These are phyloP conservation scores for Trididemnum miniatum DNA, from an alignment of 23 tunicate genomes.

Conservation along the genomic window DNA sequence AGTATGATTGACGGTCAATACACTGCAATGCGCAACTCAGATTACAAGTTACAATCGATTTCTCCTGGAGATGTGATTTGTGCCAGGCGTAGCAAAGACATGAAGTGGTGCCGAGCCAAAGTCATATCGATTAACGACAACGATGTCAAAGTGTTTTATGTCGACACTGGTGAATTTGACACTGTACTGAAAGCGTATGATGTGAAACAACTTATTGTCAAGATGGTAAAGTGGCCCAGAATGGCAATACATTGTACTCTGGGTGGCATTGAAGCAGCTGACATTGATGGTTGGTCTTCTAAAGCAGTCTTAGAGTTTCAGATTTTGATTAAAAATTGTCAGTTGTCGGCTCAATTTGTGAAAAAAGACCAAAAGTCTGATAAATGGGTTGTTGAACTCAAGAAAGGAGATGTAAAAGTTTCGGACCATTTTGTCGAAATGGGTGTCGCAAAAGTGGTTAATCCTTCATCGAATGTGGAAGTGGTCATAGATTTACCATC, in stretches of 20 bases:
- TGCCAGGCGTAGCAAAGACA: conserved; percentile 36
- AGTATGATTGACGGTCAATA: conserved; percentile 59
- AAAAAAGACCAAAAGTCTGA: conserved; percentile 10
- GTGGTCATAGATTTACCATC: background rate
- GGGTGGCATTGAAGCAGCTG: conserved; percentile 30
- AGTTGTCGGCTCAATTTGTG: conserved; percentile 16
- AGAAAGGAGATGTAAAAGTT: conserved; percentile 22
- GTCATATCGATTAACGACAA: conserved; percentile 16
- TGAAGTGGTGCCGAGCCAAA: conserved; percentile 64
- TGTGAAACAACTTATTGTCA: conserved; percentile 51
- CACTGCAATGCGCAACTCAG: conserved; percentile 69
- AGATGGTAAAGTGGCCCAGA: conserved; percentile 61
- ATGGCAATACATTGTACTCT: conserved; percentile 56
- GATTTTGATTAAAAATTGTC: background rate
- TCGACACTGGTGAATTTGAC: conserved; percentile 54
- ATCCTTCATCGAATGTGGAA: background rate
- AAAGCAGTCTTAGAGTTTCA: conserved; percentile 21
- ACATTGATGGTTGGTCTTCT: conserved; percentile 19
- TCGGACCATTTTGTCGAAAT: conserved; percentile 20
- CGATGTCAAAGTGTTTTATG: conserved; percentile 42
- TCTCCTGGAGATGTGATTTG: conserved; percentile 55
- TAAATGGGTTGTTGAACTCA: conserved; percentile 45
- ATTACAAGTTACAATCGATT: conserved; percentile 41
- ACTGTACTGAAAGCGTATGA: conserved; percentile 29
- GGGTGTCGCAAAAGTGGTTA: background rate